phyloP scores from a whole-genome alignment of 2,797 vertebrate genomes.

The Syndactyla subalaris region DNA sequence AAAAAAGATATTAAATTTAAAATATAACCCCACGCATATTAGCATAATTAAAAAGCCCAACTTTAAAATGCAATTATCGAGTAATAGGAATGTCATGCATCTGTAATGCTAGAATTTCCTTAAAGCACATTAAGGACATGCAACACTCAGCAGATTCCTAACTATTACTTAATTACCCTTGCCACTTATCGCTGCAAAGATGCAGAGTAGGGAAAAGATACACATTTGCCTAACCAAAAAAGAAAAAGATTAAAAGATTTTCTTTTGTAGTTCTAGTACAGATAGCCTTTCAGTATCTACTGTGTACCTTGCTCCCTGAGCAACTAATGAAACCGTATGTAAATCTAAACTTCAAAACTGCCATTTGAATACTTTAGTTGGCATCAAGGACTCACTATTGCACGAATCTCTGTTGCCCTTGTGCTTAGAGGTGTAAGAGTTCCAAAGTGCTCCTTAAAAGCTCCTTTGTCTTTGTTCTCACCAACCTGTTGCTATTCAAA shows the following conservation, averaged over 20 bases:
- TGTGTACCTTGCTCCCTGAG: neutral
- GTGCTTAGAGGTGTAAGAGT: neutral
- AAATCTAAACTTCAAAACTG: neutral
- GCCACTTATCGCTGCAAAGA: slow-evolving; percentile 10
- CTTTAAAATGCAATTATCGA: slow-evolving; percentile 60
- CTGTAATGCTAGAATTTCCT: slow-evolving; percentile 32
- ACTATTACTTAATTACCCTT: slow-evolving; percentile 53
- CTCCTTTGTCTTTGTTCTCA: neutral
- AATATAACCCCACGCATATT: slow-evolving; percentile 19
- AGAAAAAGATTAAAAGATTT: neutral
- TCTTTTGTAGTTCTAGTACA: neutral
- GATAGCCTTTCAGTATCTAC: neutral
- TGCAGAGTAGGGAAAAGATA: neutral
- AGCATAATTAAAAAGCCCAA: slow-evolving; percentile 49
- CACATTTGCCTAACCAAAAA: neutral
- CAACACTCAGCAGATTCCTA: slow-evolving; percentile 65
- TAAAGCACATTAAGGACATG: slow-evolving; percentile 48
- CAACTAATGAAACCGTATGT: neutral
- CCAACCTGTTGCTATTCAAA: neutral
- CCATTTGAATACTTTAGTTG: neutral
- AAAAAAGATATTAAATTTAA: slow-evolving; percentile 62
- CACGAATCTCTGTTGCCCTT: neutral
- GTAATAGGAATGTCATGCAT: slow-evolving; percentile 26
- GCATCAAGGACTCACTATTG: neutral
- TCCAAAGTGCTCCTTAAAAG: neutral